These are phyloP conservation scores for Anarhynchus alexandrinus DNA, from an alignment of 2,113 vertebrate genomes.

Conservation along the genomic window DNA sequence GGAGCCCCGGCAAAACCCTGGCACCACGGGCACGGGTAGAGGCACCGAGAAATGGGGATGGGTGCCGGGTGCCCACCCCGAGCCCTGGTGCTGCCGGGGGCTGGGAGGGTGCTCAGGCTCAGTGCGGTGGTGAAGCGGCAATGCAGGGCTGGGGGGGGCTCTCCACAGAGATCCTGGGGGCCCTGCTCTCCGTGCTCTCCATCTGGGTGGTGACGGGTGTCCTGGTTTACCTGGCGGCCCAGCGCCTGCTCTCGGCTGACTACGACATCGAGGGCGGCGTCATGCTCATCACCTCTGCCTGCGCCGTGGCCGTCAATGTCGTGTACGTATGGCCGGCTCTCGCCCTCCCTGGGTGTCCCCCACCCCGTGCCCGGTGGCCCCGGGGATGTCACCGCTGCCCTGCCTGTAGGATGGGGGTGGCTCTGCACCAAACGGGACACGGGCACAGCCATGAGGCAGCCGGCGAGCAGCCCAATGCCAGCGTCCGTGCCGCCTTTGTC, in stretches of 20 bases:
- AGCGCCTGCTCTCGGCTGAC: slow-evolving; percentile 79
- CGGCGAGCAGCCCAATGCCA: slow-evolving; percentile 69
- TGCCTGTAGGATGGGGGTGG: slow-evolving; percentile 82
- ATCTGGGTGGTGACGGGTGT: slow-evolving; percentile 87
- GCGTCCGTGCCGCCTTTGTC: slow-evolving; percentile 87
- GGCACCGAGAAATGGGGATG: not conserved
- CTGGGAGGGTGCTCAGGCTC: rapidly evolving
- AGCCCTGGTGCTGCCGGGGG: rapidly evolving
- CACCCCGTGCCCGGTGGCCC: rapidly evolving
- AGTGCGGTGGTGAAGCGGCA: rapidly evolving
- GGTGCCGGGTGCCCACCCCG: not conserved
- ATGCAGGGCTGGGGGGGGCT: rapidly evolving
- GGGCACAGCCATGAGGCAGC: slow-evolving; percentile 40
- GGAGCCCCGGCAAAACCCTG: too few relatives aligned
- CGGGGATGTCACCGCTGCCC: rapidly evolving
- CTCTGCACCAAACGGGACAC: slow-evolving; percentile 84
- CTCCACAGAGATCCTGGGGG: slow-evolving; percentile 85
- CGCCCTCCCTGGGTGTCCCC: rapidly evolving
- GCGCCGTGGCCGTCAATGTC: slow-evolving; percentile 84
- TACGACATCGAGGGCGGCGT: slow-evolving; percentile 79
- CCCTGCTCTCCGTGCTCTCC: slow-evolving; percentile 84
- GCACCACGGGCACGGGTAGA: rapidly evolving
- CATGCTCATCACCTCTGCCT: slow-evolving; percentile 89
- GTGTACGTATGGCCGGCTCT: slow-evolving; percentile 62
- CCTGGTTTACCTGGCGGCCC: slow-evolving; percentile 79